Evolutionary conservation across 2,888 invertebrate species (phyloP).

Genomic region (Emesis furor): DNA sequence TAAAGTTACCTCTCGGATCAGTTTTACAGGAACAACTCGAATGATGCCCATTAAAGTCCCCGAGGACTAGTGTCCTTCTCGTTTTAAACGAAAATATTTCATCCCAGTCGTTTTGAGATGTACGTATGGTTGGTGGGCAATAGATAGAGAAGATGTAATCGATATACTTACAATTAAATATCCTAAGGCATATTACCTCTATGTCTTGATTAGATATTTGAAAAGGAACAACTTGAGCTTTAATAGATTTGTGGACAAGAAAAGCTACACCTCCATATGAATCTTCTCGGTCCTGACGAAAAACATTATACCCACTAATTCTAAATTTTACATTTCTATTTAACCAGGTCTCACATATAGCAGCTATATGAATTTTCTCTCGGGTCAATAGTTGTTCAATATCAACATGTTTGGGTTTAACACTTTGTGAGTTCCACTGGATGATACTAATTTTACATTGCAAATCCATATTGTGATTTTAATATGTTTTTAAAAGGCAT

Average conservation of each 20-base stretch:
- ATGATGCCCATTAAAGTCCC: constrained; percentile 57
- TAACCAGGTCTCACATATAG: constrained; percentile 27
- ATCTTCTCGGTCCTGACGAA: constrained; percentile 21
- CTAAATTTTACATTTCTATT: too few relatives aligned
- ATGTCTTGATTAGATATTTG: not conserved
- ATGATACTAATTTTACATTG: constrained; percentile 14
- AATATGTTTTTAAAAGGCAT: constrained; percentile 10
- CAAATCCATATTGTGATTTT: not conserved
- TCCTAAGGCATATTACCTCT: too few relatives aligned
- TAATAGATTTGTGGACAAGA: constrained; percentile 16
- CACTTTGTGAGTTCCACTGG: constrained; percentile 28
- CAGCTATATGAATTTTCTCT: constrained; percentile 11
- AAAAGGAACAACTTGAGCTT: not conserved
- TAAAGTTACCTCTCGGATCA: constrained; percentile 44
- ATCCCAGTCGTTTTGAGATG: not conserved
- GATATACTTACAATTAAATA: not conserved
- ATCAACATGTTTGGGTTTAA: constrained; percentile 14
- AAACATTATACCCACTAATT: constrained; percentile 5
- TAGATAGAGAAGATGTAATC: not conserved
- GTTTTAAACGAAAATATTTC: not conserved
- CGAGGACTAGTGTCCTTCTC: constrained; percentile 14
- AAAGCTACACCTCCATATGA: constrained; percentile 33
- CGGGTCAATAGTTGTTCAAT: constrained; percentile 11
- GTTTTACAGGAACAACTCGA: constrained; percentile 49
- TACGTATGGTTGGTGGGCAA: not conserved